Conservation (phyloP, 2,113 vertebrate genomes). For the Equus quagga region DNA sequence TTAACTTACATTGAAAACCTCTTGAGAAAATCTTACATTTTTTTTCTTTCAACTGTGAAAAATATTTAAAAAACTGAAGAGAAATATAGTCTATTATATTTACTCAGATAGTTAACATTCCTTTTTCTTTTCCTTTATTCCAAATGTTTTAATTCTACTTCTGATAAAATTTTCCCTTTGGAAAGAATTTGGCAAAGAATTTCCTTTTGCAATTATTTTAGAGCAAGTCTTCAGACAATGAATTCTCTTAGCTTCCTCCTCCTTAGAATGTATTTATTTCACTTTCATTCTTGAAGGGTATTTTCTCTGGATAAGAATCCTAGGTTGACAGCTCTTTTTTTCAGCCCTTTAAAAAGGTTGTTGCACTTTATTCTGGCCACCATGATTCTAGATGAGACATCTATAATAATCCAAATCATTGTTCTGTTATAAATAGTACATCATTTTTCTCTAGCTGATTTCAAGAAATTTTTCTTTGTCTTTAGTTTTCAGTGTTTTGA, state of each 20-base stretch:
- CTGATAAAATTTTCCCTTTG: neutral
- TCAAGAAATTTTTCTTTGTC: neutral
- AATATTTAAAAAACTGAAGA: neutral
- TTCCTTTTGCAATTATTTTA: neutral
- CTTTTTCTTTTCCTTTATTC: neutral
- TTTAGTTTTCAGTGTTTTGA: neutral
- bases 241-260: neutral
- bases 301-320: neutral
- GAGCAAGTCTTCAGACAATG: neutral
- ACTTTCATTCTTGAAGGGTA: neutral
- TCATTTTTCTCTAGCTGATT: neutral
- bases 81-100: neutral
- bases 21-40: neutral
- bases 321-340: neutral
- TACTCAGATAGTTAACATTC: neutral
- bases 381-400: neutral
- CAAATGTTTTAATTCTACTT: neutral
- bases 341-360: neutral
- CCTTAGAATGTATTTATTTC: neutral
- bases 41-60: conserved; percentile 21
- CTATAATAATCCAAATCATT: neutral
- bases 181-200: neutral
- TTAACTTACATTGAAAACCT: neutral
- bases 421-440: neutral
- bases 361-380: neutral